Conservation (phyloP, 2,113 vertebrate species). For the Leptosomus discolor region DNA sequence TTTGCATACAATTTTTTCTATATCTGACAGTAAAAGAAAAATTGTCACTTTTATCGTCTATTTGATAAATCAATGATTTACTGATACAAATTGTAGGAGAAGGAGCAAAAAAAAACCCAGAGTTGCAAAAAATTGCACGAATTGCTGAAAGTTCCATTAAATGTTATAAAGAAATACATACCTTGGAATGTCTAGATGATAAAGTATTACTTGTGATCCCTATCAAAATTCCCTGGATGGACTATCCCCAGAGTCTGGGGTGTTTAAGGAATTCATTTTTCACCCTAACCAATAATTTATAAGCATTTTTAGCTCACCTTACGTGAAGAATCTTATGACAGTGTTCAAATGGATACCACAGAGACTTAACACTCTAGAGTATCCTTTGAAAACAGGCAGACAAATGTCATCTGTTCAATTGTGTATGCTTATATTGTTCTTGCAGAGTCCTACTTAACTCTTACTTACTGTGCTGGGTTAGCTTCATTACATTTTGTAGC, state of each 20-base stretch:
- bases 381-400: neutral
- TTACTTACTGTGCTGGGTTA: neutral
- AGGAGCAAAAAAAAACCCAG: neutral
- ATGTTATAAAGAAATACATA: neutral
- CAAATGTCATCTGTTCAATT: neutral
- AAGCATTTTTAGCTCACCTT: neutral
- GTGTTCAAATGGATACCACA: neutral
- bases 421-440: neutral
- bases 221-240: neutral
- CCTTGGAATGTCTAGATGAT: neutral
- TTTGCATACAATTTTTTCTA: neutral
- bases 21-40: constrained; percentile 32
- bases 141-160: neutral
- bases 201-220: neutral
- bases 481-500: neutral
- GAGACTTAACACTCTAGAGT: neutral
- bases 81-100: neutral
- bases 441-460: neutral
- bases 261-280: neutral
- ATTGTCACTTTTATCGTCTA: constrained; percentile 24
- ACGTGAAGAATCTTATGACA: neutral
- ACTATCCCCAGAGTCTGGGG: neutral
- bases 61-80: constrained; percentile 46
- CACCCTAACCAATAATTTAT: neutral
- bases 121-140: neutral